Evolutionary conservation across 2,113 vertebrate genomes (phyloP), one percentile per base, ranked within the genome.

Genomic region (Thamnaconus septentrionalis): DNA sequence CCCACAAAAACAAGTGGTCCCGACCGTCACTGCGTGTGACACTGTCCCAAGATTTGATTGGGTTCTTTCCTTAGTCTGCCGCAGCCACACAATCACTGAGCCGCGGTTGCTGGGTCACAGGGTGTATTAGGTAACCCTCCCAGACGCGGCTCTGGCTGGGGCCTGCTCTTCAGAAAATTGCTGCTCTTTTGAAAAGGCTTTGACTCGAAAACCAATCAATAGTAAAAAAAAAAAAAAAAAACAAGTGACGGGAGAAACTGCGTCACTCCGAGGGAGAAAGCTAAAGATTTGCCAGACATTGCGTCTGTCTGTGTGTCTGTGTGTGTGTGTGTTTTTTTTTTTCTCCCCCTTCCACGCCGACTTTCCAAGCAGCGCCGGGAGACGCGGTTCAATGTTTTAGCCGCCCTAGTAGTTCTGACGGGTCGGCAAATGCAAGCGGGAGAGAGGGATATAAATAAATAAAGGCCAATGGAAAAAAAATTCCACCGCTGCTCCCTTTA

Each of bases 371-470:
- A 57, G 40, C 8, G 12, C 18, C 55, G 63, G 53, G 44, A 62
- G 56, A 72, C 63, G 70, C 45, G 50, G 68, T 61, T 41, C 39
- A 66, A 53, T 45, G 55, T 67, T 69, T 71, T 3, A 31, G 1
- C 41, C 43, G 18, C 11, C 45, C 12, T 58, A 54, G 54, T 2
- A 73, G 77, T 66, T 74, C 53, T 66, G 75, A 48, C 18, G 61
- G 62, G 56, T 56, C 39, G 56, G 64, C 7, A 51, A 71, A 31
- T 31, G 18, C 18, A 31, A 31, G 18, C 18, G 18, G 18, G 79
- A 73, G 56, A 41, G 48, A 73, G 44, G 18, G 57, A 84, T 86
- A 86, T 80, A 78, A 87, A 87, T 80, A 87, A 87, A 90, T 85
- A 81, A 84, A 87, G 62, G 59, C 51, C 66, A 67, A 59, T 69